phyloP scores from a whole-genome alignment of 2,888 invertebrate genomes.

The Drosophila tripunctata region DNA sequence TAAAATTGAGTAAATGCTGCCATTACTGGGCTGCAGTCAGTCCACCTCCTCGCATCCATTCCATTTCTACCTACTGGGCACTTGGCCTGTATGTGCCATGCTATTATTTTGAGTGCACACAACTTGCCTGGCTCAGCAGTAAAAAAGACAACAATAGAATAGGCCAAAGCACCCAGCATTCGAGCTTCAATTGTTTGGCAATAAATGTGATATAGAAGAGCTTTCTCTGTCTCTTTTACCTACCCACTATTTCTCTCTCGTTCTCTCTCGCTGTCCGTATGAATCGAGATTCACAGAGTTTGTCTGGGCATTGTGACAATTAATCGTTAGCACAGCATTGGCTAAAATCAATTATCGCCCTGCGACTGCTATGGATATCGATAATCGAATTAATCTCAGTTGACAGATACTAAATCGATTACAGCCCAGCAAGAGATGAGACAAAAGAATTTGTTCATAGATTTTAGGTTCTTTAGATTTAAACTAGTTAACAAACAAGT shows the following conservation, averaged over 20 bases:
- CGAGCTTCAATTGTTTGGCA: constrained; percentile 52
- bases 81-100: constrained; percentile 56
- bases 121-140: constrained; percentile 59
- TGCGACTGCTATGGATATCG: constrained; percentile 33
- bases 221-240: neutral
- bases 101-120: constrained; percentile 74
- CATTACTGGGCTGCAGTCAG: constrained; percentile 70
- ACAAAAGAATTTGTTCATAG: neutral
- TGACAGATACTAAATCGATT: constrained; percentile 19
- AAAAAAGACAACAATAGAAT: constrained; percentile 57
- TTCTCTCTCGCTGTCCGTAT: neutral
- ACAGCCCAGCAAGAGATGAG: neutral
- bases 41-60: constrained; percentile 5
- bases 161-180: constrained; percentile 32
- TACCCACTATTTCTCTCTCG: neutral
- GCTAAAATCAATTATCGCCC: constrained; percentile 67
- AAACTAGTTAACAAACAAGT: too few relatives aligned
- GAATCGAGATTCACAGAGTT: neutral
- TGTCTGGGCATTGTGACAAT: constrained; percentile 36
- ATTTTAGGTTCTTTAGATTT: too few relatives aligned
- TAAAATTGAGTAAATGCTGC: constrained; percentile 79
- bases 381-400: constrained; percentile 60
- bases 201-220: constrained; percentile 36
- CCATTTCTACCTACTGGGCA: neutral
- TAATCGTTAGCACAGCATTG: constrained; percentile 63